Base-by-base conservation (phyloP, 2,888 invertebrate genomes). In the Gibbula magus region DNA sequence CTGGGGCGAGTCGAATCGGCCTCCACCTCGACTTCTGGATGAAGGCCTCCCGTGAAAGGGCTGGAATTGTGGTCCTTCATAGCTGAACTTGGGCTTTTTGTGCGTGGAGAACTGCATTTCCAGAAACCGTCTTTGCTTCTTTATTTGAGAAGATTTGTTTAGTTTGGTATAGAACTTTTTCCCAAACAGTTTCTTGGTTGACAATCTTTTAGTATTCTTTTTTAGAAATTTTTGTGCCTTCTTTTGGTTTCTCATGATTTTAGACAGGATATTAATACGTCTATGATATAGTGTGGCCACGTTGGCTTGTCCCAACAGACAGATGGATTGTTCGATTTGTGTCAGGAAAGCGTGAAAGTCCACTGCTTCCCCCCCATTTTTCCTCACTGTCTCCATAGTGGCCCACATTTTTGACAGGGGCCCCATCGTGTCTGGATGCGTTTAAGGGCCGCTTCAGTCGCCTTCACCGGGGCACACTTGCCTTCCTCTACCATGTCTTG, bases 241-340 rank as follows among this genome's bases (percentile, higher is more conserved):
- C 54, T 75, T 77, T 7, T 54, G n/a, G 25, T 51, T 78, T 3
- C 54, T 70, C 29, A 80, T 53, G 3, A 80, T 13, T 18, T 56
- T 77, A 0, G 77, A 10, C 61, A 77, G 20, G 4, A 73, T 77
- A 32, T 53, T 39, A 0, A 74, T 7, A 3, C 77, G 13, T 56
- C 77, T 53, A n/a, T 52, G 52, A 35, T 74, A 77, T 7, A 39
- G 25, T 7, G 39, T 35, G 4, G 8, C 29, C 2, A 77, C 51
- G 53, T 32, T 77, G 4, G 73, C 80, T 32, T 80, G 77, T 3
- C 77, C 80, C 8, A 80, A 16, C 2, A 77, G 45, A 22, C 76
- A 77, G 18, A 74, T 61, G 1, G n/a, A 70, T 73, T 78, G 67
- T 45, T 80, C 80, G 20, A 61, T 20, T 8, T 73, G 29, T 5